phyloP scores from a whole-genome alignment of 2,888 invertebrate species.

The Anthophora plumipes region DNA sequence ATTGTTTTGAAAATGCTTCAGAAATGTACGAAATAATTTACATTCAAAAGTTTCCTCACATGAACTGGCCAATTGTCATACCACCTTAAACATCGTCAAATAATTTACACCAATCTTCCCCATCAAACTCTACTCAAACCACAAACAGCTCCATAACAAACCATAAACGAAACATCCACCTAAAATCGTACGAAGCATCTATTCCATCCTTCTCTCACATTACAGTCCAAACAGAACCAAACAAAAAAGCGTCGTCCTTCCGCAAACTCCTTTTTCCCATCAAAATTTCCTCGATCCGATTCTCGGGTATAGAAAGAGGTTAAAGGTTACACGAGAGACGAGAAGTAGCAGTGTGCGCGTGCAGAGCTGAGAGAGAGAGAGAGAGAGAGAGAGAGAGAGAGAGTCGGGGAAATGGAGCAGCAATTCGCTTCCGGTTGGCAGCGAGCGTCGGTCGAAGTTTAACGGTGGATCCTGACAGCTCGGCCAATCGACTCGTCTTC shows the following conservation, averaged over 20 bases:
- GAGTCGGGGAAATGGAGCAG: conserved; percentile 65
- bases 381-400: too few relatives aligned
- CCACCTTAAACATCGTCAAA: not conserved
- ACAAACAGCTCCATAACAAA: not conserved
- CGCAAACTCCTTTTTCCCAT: not conserved
- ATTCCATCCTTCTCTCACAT: not conserved
- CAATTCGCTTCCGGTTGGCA: conserved; percentile 56
- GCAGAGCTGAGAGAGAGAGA: too few relatives aligned
- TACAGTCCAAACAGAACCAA: too few relatives aligned
- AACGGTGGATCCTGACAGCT: conserved; percentile 73
- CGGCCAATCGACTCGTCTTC: conserved; percentile 55
- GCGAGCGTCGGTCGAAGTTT: conserved; percentile 61
- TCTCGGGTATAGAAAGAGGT: conserved; percentile 2
- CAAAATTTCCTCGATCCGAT: not conserved
- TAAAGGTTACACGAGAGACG: conserved; percentile 1
- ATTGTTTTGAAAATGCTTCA: too few relatives aligned
- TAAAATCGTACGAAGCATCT: not conserved
- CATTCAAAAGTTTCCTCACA: not conserved
- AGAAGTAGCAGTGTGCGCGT: conserved; percentile 8
- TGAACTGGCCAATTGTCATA: not conserved
- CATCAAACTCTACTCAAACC: not conserved
- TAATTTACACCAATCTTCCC: not conserved
- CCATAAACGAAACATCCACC: not conserved
- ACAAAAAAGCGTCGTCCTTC: not conserved
- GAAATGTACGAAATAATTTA: not conserved